These are phyloP conservation scores for Serilophus lunatus DNA, from an alignment of 2,113 vertebrate species.

Conservation along the genomic window DNA sequence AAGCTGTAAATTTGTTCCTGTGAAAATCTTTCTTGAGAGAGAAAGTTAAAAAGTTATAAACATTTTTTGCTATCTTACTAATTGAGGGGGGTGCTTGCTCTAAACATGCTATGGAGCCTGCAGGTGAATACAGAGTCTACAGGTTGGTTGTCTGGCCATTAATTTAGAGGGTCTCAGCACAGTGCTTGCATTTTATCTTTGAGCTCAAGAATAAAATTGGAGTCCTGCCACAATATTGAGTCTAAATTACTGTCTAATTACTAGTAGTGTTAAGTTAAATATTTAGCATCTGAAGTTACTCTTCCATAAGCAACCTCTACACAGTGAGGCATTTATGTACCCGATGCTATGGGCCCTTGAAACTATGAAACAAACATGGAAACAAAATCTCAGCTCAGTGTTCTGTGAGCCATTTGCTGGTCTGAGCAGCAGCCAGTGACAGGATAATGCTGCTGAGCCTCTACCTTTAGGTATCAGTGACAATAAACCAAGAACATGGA, in stretches of 20 bases:
- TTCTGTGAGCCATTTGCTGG: not conserved
- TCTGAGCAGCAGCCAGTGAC: not conserved
- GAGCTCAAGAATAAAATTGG: not conserved
- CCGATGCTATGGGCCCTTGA: not conserved
- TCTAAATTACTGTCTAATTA: not conserved
- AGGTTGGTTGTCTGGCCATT: not conserved
- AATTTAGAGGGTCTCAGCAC: not conserved
- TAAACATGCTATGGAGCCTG: rapidly evolving
- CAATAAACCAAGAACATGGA: not conserved
- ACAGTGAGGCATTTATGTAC: not conserved
- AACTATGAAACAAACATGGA: not conserved
- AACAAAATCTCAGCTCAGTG: not conserved
- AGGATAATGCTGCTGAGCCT: not conserved
- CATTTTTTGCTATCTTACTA: not conserved
- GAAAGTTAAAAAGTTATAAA: too few relatives aligned
- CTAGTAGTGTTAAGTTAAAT: not conserved
- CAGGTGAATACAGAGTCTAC: not conserved
- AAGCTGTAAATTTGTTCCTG: not conserved
- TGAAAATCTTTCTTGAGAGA: not conserved
- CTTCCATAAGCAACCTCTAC: not conserved
- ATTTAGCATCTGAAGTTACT: not conserved
- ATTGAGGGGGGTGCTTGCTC: not conserved
- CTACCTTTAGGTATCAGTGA: not conserved
- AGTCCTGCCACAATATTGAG: not conserved
- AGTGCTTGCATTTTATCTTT: not conserved